Base-by-base conservation (phyloP, 2,797 vertebrate species). In the Gallinago stenura region DNA sequence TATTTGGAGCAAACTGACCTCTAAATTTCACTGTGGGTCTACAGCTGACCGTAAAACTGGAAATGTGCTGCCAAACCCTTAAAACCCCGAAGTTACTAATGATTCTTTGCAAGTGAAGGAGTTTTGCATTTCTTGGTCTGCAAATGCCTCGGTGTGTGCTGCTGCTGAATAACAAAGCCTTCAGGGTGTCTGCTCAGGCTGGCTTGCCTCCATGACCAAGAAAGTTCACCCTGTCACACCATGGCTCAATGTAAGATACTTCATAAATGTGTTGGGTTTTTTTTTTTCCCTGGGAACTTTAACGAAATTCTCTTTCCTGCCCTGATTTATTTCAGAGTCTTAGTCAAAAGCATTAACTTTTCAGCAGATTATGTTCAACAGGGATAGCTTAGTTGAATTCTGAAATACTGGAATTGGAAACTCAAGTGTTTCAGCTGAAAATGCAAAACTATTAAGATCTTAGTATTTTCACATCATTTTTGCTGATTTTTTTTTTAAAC, bases 161-260 rank as follows among this genome's bases (percentile, higher is more conserved):
- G 66, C 30, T 83, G 62, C 2, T 69, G 64, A 58, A 73, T 24
- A 62, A 82, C 19, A 12, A 66, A 10, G 6, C 13, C 66, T 70
- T 54, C 24, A 10, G 0, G 0, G 7, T 8, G 7, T 64, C 83
- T 54, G 10, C 18, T 39, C 12, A 11, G 2, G 24, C 30, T 5
- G 4, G 21, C n/a, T 82, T 35, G 18, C 15, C 31, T 43, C 64
- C 62, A 56, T 0, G 0, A 56, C 17, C 2, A 2, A 48, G 48
- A 58, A 73, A 75, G 45, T 19, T 45, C 46, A n/a, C 22, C 24
- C 64, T 2, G 3, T 30, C 39, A 46, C 62, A 57, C 14, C 2
- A 2, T 9, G n/a, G 33, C 12, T 70, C 35, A 62, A 4, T 10
- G 18, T 16, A 31, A 83, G n/a, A 26, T 20, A 53, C 13, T 37